These are phyloP conservation scores for Urocyon cinereoargenteus DNA, from an alignment of 2,797 vertebrate genomes.

Conservation along the genomic window DNA sequence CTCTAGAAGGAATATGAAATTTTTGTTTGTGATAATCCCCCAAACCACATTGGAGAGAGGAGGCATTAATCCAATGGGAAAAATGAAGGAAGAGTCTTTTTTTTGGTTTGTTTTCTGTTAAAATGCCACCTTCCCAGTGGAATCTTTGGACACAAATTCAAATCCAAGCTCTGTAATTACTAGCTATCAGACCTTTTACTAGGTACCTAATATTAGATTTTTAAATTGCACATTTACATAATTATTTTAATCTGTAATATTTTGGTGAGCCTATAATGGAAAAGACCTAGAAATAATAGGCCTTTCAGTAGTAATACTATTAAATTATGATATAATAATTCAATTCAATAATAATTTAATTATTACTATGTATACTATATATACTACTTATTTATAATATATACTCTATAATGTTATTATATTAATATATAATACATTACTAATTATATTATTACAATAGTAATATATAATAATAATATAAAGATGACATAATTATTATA, in stretches of 20 bases:
- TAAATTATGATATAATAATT: neutral
- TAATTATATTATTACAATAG: too few species aligned
- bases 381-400: too few species aligned
- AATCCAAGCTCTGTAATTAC: neutral
- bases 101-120: neutral
- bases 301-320: neutral
- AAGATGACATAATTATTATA: neutral
- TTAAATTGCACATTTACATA: neutral
- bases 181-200: neutral
- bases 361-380: too few species aligned
- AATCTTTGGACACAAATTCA: neutral
- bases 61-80: neutral
- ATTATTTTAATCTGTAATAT: neutral
- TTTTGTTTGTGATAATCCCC: neutral
- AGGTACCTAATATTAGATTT: neutral
- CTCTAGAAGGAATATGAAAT: neutral
- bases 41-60: neutral
- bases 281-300: neutral
- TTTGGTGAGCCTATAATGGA: neutral
- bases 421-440: too few species aligned
- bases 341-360: too few species aligned
- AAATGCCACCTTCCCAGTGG: neutral
- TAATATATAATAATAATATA: neutral
- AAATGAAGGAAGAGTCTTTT: neutral
- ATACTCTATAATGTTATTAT: too few species aligned